phyloP scores from a whole-genome alignment of 2,888 invertebrate genomes.

The Stratiomys singularior region DNA sequence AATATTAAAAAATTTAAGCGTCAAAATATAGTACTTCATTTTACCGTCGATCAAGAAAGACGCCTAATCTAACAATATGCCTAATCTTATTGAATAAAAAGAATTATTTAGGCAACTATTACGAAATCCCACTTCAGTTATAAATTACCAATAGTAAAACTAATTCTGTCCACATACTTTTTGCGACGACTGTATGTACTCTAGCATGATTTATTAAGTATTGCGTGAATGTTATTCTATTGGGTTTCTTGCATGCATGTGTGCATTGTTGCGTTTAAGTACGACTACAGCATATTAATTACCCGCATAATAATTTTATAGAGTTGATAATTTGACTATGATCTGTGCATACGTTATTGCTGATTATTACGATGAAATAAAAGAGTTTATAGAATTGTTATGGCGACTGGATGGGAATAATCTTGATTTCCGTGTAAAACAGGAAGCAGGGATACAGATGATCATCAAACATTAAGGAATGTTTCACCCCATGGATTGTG shows the following conservation, averaged over 20 bases:
- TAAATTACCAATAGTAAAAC: too few species aligned
- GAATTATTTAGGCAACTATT: too few species aligned
- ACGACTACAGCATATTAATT: constrained; percentile 29
- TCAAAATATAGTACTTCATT: too few species aligned
- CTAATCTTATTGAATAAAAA: too few species aligned
- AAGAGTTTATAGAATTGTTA: not conserved
- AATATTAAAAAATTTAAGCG: too few species aligned
- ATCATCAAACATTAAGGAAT: not conserved
- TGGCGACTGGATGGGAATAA: not conserved
- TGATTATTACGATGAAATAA: not conserved
- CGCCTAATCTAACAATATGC: too few species aligned
- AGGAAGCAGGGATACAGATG: not conserved
- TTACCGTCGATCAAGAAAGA: too few species aligned
- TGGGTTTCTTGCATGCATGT: constrained; percentile 3
- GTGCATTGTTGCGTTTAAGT: not conserved
- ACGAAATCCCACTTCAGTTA: too few species aligned
- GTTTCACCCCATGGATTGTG: not conserved
- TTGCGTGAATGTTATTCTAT: not conserved
- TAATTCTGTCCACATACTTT: too few species aligned
- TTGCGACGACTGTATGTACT: not conserved
- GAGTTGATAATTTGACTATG: not conserved
- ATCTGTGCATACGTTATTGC: constrained; percentile 8
- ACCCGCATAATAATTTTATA: constrained; percentile 6
- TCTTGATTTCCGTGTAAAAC: not conserved
- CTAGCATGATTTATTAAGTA: not conserved